Base-by-base conservation (phyloP, 2,888 invertebrate genomes). In the Platypus cylindrus region DNA sequence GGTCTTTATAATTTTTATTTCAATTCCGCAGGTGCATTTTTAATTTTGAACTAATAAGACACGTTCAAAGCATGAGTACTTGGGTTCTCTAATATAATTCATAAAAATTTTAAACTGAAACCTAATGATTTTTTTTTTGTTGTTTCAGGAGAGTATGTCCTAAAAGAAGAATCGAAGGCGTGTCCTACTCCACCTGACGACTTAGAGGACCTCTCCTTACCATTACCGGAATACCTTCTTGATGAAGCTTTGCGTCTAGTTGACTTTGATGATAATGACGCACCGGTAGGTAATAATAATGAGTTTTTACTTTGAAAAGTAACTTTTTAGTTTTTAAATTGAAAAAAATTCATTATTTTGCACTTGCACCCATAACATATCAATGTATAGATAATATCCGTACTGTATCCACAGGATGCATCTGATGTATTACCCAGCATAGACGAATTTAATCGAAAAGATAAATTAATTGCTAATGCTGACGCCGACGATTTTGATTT, bases 221-320 rank as follows among this genome's bases (percentile, higher is more conserved):
- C 67, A 41, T 54, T 69, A 34, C 64, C 68, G 45, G 68, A 75
- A 52, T 75, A 76, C 52, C 71, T 78, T 30, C 69, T 81, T 30
- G 80, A 80, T 56, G 79, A 80, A 57, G 78, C 79, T 23, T 67
- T 81, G 4, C 75, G 77, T 54, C 67, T 80, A 27, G 78, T 78
- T n/a, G 79, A 75, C 47, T 70, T 80, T 49, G 75, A 79, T 51
- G 76, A 76, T 54, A 56, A 30, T 16, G 23, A 63, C 44, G 57
- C 61, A 46, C 63, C 67, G 63, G 69, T 68, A 55, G 48, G 34
- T 15, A 9, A n/a, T n/a, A n/a, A n/a, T n/a, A n/a, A n/a, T 5
- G n/a, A n/a, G n/a, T n/a, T n/a, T n/a, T n/a, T n/a, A n/a, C n/a
- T n/a, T n/a, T n/a, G n/a, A n/a, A n/a, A n/a, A n/a, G n/a, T 24